A percentile compares a stretch with the other conserved stretches of the same genome.
phyloP scores from a whole-genome alignment of 2,797 vertebrate genomes.

The Rhynchonycteris naso region DNA sequence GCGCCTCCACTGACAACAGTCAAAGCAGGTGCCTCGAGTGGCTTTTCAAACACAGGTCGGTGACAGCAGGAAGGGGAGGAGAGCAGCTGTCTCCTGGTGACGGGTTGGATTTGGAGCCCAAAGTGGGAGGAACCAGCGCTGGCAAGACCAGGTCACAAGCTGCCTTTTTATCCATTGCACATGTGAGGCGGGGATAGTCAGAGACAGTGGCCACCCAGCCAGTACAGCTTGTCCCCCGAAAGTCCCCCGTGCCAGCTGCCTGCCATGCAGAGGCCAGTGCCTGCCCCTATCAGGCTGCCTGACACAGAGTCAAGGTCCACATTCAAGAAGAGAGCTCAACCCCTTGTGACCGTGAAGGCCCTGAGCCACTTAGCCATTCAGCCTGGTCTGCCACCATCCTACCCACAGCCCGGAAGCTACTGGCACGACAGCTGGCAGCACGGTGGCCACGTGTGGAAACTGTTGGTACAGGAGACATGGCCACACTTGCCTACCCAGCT shows the following conservation, averaged over 20 bases:
- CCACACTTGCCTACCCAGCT: rapidly evolving
- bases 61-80: neutral
- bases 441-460: rapidly evolving
- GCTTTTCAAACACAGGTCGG: neutral
- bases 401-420: neutral
- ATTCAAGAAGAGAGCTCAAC: neutral
- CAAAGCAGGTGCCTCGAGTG: neutral
- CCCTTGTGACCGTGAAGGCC: neutral
- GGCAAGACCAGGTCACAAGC: neutral
- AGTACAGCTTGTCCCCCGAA: neutral
- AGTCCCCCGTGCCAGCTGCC: rapidly evolving
- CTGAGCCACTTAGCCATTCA: rapidly evolving
- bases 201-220: rapidly evolving
- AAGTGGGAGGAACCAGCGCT: too few relatives aligned
- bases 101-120: too few relatives aligned
- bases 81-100: too few relatives aligned
- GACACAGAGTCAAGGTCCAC: neutral
- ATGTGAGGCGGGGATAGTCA: neutral
- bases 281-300: neutral
- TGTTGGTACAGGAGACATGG: neutral
- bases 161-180: neutral
- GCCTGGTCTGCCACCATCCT: neutral
- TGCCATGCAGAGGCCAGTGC: neutral
- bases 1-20: too few relatives aligned
- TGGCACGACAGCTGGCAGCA: rapidly evolving